Evolutionary conservation across 2,797 vertebrate genomes (phyloP).

Genomic region (Brachyrhaphis roseni): DNA sequence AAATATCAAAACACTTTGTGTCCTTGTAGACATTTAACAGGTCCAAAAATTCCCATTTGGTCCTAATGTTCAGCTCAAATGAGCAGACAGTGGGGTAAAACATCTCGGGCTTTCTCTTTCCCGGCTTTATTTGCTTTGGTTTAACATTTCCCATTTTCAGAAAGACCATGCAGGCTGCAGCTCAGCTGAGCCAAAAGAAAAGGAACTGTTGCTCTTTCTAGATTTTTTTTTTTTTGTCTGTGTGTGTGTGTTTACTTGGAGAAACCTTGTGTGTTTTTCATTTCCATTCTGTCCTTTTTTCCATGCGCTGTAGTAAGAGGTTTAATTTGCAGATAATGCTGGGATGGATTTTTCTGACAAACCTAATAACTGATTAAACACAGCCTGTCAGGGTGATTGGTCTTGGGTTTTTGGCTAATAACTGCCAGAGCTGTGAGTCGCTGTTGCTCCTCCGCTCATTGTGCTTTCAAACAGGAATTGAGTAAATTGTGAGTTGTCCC

Average conservation of each 20-base stretch:
- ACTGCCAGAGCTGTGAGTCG: slow-evolving; percentile 33
- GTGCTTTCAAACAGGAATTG: slow-evolving; percentile 32
- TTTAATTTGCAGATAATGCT: slow-evolving; percentile 31
- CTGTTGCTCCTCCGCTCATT: slow-evolving; percentile 46
- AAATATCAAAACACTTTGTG: slow-evolving; percentile 56
- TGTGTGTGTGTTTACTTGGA: slow-evolving; percentile 1
- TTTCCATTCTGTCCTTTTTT: slow-evolving; percentile 29
- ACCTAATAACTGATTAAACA: slow-evolving; percentile 36
- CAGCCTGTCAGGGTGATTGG: slow-evolving; percentile 38
- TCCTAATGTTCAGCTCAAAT: slow-evolving; percentile 27
- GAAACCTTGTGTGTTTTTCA: slow-evolving; percentile 34
- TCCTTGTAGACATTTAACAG: slow-evolving; percentile 45
- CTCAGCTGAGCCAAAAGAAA: background rate
- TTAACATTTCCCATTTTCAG: slow-evolving; percentile 27
- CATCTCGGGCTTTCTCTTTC: slow-evolving; percentile 14
- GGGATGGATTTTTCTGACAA: slow-evolving; percentile 27
- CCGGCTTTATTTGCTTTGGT: slow-evolving; percentile 29
- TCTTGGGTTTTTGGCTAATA: slow-evolving; percentile 38
- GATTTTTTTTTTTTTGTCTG: background rate
- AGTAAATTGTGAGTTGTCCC: slow-evolving; percentile 19
- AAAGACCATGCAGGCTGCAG: slow-evolving; percentile 7
- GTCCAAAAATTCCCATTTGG: slow-evolving; percentile 49
- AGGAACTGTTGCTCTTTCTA: background rate
- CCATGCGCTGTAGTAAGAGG: slow-evolving; percentile 6
- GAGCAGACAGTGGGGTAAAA: slow-evolving; percentile 11